Percentiles rank a stretch among this genome's conserved stretches.
These are phyloP conservation scores for Alouatta palliata DNA, from an alignment of 2,113 vertebrate genomes.

Conservation along the genomic window DNA sequence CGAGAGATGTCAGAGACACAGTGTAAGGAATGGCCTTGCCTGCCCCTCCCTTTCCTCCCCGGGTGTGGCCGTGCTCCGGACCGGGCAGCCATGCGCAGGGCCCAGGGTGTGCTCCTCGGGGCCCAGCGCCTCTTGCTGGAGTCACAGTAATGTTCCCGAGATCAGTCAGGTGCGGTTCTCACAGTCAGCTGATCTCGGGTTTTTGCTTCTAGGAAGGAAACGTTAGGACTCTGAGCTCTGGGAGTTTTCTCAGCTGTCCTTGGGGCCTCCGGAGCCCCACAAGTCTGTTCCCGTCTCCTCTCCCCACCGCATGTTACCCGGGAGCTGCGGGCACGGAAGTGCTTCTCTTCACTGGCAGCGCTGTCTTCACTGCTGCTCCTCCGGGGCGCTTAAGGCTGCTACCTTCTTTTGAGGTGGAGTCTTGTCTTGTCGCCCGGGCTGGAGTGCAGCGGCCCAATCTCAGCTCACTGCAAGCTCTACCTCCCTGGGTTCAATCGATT, in stretches of 20 bases:
- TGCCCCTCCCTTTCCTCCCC: not conserved
- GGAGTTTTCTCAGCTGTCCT: not conserved
- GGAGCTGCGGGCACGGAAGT: not conserved
- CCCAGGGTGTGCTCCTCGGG: not conserved
- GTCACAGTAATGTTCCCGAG: not conserved
- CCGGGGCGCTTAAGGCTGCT: not conserved
- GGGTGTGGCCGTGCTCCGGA: not conserved
- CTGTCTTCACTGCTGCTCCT: not conserved
- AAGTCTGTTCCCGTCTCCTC: not conserved
- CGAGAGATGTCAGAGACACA: conserved; percentile 91
- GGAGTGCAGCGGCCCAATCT: no score
- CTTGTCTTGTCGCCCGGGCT: no score
- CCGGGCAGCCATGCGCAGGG: no score
- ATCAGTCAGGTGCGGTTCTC: not conserved
- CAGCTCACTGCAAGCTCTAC: no score
- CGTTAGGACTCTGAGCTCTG: not conserved
- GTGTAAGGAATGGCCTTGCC: conserved; percentile 79
- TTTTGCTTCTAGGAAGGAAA: not conserved
- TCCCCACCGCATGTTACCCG: not conserved
- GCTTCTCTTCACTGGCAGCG: fast-evolving
- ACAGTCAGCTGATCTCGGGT: not conserved
- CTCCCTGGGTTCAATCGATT: no score
- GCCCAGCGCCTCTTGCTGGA: not conserved
- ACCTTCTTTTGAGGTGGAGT: no score
- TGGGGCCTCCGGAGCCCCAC: not conserved